phyloP scores from a whole-genome alignment of 1,140 invertebrate species.

The Drosophila takahashii region DNA sequence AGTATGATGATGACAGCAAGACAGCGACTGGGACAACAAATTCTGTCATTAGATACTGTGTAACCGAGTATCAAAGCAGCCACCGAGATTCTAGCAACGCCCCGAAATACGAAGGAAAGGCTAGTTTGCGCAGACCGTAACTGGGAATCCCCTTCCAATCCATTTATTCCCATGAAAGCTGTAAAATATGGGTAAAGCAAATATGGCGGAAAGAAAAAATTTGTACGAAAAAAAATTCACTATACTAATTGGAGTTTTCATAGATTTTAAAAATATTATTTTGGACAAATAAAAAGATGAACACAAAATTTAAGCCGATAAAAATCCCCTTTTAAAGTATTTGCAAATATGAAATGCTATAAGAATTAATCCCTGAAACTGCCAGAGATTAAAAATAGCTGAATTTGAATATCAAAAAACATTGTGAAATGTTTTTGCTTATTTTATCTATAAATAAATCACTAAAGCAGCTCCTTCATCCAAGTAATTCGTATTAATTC shows the following conservation, averaged over 20 bases:
- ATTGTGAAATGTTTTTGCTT: not conserved
- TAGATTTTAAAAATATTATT: too few relatives aligned
- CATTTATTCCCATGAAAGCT: not conserved
- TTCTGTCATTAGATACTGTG: constrained; percentile 75
- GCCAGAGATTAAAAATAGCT: not conserved
- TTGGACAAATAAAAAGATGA: too few relatives aligned
- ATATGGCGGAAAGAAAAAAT: too few relatives aligned
- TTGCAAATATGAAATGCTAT: too few relatives aligned
- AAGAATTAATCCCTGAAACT: not conserved
- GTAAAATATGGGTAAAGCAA: not conserved
- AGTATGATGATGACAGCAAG: constrained; percentile 80
- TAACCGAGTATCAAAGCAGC: constrained; percentile 50
- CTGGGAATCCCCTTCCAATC: constrained; percentile 4
- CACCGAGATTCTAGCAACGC: constrained; percentile 15
- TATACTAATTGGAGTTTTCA: too few relatives aligned
- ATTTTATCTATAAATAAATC: not conserved
- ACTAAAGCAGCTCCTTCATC: not conserved
- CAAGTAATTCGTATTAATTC: not conserved
- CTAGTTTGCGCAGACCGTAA: not conserved
- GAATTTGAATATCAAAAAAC: not conserved
- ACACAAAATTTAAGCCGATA: too few relatives aligned
- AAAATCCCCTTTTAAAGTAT: too few relatives aligned
- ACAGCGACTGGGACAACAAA: constrained; percentile 64
- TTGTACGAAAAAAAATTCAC: too few relatives aligned
- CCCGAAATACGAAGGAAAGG: constrained; percentile 3